Conservation (phyloP, 2,888 invertebrate species). For the Clostera curtula region DNA sequence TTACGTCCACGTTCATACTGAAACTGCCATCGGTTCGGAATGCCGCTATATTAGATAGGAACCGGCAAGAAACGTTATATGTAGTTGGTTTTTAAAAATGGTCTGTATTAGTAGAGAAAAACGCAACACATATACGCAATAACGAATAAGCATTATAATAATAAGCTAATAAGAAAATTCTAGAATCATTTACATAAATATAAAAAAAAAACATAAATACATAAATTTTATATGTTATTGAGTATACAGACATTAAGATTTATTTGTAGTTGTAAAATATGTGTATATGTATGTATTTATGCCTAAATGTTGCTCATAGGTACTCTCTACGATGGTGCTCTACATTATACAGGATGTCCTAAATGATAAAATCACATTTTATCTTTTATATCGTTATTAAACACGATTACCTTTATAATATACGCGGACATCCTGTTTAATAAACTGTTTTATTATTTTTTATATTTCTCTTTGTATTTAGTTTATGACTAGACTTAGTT, state of each 20-base stretch:
- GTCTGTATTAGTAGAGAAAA: too few species aligned
- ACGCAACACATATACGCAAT: too few species aligned
- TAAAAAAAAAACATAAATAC: too few species aligned
- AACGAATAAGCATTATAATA: too few species aligned
- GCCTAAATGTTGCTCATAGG: conserved; percentile 35
- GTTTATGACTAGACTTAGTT: conserved; percentile 2
- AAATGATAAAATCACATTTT: conserved; percentile 4
- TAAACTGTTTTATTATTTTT: conserved; percentile 9
- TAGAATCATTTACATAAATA: too few species aligned
- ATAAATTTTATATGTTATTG: conserved; percentile 3
- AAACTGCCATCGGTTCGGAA: too few species aligned
- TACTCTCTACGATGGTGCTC: conserved; percentile 44
- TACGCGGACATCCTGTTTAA: conserved; percentile 3
- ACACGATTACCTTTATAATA: conserved; percentile 5
- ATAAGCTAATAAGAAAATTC: too few species aligned
- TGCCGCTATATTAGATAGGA: too few species aligned
- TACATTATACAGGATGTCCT: conserved; percentile 19
- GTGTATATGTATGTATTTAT: conserved; percentile 14
- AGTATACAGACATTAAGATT: conserved; percentile 10
- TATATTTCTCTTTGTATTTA: conserved; percentile 5
- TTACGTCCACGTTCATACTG: too few species aligned
- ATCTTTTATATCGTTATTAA: conserved; percentile 2
- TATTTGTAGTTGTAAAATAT: conserved; percentile 5
- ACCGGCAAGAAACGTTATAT: too few species aligned
- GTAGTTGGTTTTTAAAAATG: too few species aligned